These are phyloP conservation scores for Basileuterus tristriatus DNA, from an alignment of 2,797 vertebrate genomes.

Conservation along the genomic window DNA sequence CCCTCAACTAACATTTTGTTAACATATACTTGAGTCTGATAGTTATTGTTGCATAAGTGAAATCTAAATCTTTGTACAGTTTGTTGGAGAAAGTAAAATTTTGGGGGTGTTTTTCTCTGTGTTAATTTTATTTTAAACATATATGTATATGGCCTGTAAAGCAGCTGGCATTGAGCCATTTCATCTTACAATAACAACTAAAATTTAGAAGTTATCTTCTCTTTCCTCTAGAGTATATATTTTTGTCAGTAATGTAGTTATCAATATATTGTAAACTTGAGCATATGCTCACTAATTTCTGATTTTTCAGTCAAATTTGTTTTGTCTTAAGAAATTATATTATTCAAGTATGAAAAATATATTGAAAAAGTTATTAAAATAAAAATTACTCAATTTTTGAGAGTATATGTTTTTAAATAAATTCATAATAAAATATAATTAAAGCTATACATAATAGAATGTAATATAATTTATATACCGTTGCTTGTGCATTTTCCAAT, in stretches of 20 bases:
- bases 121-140: not conserved
- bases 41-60: not conserved
- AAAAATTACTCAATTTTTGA: not conserved
- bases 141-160: not conserved
- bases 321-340: not conserved
- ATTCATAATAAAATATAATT: not conserved
- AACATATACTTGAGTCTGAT: not conserved
- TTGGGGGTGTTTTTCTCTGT: rapidly evolving
- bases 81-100: not conserved
- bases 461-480: not conserved
- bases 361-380: not conserved
- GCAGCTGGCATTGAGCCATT: not conserved
- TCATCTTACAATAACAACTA: not conserved
- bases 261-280: not conserved
- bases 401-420: not conserved
- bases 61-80: not conserved
- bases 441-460: not conserved
- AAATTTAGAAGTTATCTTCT: not conserved
- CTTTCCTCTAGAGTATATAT: not conserved
- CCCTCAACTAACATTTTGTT: not conserved
- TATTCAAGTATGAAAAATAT: not conserved
- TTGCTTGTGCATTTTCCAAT: not conserved
- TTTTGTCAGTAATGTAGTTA: not conserved
- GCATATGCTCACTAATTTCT: not conserved
- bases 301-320: not conserved